These are phyloP conservation scores for Lasiurus borealis DNA, from an alignment of 2,113 vertebrate species.

Conservation along the genomic window DNA sequence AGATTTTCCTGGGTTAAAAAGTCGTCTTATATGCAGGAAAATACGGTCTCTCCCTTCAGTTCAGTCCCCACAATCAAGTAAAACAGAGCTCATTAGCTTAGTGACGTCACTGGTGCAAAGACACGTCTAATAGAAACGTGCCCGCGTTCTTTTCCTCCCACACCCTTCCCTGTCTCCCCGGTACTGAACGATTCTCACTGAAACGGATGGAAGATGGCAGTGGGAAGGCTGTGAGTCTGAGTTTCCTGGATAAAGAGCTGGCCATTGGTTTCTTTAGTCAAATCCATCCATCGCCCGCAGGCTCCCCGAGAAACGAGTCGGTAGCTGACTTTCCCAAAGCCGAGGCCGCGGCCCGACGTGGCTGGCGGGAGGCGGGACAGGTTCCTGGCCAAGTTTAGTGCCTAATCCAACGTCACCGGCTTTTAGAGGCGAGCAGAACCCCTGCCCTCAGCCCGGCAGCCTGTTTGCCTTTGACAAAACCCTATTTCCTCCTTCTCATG, in stretches of 20 bases:
- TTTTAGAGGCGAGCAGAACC: slow-evolving; percentile 37
- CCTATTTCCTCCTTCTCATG: slow-evolving; percentile 74
- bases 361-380: slow-evolving; percentile 52
- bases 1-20: no score
- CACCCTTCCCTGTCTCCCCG: not conserved
- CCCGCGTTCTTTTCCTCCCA: not conserved
- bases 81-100: not conserved
- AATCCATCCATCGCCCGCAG: slow-evolving; percentile 55
- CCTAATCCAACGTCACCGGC: slow-evolving; percentile 76
- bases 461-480: slow-evolving; percentile 77
- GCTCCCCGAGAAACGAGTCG: slow-evolving; percentile 17
- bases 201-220: not conserved
- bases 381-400: slow-evolving; percentile 75
- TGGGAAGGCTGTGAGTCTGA: not conserved
- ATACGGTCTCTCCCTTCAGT: not conserved
- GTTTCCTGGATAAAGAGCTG: slow-evolving; percentile 45
- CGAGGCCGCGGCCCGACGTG: slow-evolving; percentile 64
- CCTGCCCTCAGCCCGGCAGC: not conserved
- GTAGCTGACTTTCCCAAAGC: slow-evolving; percentile 65
- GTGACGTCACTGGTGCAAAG: not conserved
- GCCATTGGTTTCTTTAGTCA: slow-evolving; percentile 67
- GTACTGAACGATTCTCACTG: not conserved
- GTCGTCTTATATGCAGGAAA: no score
- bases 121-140: not conserved
- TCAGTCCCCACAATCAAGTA: not conserved